These are phyloP conservation scores for Vultur gryphus DNA, from an alignment of 2,797 vertebrate species.

Conservation along the genomic window DNA sequence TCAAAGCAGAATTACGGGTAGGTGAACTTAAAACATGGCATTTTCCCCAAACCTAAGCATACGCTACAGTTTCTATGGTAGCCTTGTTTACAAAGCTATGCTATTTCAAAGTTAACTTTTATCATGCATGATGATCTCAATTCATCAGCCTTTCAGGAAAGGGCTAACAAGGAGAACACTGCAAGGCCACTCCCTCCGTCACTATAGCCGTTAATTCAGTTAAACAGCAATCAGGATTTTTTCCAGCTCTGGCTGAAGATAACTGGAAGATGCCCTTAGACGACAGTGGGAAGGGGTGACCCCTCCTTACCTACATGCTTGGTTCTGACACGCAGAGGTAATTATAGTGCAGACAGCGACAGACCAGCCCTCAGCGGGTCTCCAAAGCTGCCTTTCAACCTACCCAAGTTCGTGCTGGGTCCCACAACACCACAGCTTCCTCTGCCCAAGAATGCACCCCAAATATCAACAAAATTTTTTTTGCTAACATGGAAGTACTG, in stretches of 20 bases:
- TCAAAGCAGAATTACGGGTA: background rate
- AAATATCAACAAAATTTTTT: background rate
- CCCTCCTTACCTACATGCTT: background rate
- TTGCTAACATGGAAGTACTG: background rate
- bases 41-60: background rate
- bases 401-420: rapidly evolving
- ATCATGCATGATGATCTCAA: background rate
- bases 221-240: background rate
- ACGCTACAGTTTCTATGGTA: background rate
- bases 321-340: background rate
- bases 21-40: background rate
- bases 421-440: background rate
- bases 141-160: background rate
- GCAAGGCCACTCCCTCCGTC: background rate
- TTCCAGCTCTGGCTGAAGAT: background rate
- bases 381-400: background rate
- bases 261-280: background rate
- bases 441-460: background rate
- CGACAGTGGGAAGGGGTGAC: background rate
- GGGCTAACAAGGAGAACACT: background rate
- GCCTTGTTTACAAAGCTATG: background rate
- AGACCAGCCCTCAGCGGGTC: background rate
- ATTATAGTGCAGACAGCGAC: background rate
- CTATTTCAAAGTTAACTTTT: background rate
- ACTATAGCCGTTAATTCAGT: background rate